These are phyloP conservation scores for Horisme vitalbata DNA, from an alignment of 2,888 invertebrate genomes.

Conservation along the genomic window DNA sequence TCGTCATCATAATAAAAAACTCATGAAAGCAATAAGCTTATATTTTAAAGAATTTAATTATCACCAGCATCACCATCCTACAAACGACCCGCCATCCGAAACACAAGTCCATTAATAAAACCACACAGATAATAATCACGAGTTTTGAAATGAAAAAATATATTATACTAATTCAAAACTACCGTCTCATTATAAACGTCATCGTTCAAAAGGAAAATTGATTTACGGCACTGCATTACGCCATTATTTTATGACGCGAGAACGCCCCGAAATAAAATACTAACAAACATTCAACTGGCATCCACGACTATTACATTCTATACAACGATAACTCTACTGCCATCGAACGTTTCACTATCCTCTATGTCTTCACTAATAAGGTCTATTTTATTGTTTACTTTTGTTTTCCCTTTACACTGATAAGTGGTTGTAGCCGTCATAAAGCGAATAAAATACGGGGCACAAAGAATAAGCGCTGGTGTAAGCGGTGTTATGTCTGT, in stretches of 20 bases:
- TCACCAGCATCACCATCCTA: conserved; percentile 12
- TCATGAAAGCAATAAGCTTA: conserved; percentile 15
- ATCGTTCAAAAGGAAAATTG: conserved; percentile 78
- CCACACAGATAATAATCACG: conserved; percentile 58
- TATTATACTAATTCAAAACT: conserved; percentile 67
- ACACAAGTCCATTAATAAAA: conserved; percentile 54
- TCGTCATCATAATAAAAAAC: conserved; percentile 4
- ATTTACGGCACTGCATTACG: conserved; percentile 79
- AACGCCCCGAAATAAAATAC: conserved; percentile 82
- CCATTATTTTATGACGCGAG: conserved; percentile 81
- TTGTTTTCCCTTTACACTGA: conserved; percentile 39
- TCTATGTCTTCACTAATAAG: conserved; percentile 37
- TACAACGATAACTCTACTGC: conserved; percentile 40
- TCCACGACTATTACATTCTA: conserved; percentile 76
- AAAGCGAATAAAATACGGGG: conserved; percentile 83
- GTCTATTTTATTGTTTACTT: conserved; percentile 38
- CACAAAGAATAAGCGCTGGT: conserved; percentile 82
- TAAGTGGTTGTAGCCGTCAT: conserved; percentile 65
- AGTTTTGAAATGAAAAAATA: conserved; percentile 52
- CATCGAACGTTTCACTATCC: conserved; percentile 16
- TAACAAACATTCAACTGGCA: conserved; percentile 81
- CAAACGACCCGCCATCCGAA: conserved; percentile 35
- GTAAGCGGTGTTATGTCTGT: conserved; percentile 82
- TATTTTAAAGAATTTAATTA: conserved; percentile 19
- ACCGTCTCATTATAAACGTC: conserved; percentile 76